Base-by-base conservation (phyloP, 2,113 vertebrate species). In the Mesitornis unicolor region DNA sequence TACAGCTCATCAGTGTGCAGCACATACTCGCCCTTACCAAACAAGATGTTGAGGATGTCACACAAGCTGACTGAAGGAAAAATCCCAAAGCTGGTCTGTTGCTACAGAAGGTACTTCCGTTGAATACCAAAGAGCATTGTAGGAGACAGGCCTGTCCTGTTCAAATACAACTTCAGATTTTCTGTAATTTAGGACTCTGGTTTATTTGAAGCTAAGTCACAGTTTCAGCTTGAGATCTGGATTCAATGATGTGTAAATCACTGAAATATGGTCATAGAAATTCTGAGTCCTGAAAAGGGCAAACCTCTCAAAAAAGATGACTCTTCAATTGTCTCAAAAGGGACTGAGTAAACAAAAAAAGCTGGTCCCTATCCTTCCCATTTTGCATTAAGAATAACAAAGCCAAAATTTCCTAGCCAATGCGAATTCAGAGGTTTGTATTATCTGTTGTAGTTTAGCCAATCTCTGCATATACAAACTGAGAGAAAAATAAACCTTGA, bases 1-100 rank as follows among this genome's bases (percentile, higher is more conserved):
- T 16, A 3, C 38, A 40, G 64, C 64, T 36, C 40, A 10, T 10
- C 8, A 13, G 38, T 1, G 1, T 5, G 18, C 42, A 18, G 31
- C 29, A 21, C 0, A 0, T 7, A 4, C 5, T 24, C 16, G 29
- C 26, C 26, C 8, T 24, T 31, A 11, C 43, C 20, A 16, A 38
- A 7, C 3, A 3, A 5, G 13, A 7, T 0, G 48, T 6, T 47
- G 22, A 1, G 24, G 45, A 43, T 33, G 3, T 18, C 59, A 8
- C 1, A 0, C 1, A 31, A 28, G 26, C 24, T 21, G 68, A 16
- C 31, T 15, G 33, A 67, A 68, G 18, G 18, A 57, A 45, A 19
- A 73, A 71, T 47, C 35, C 56, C 51, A 59, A 31, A 43, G 68
- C 65, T 43, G 16, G 28, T 48, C 45, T 86, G 50, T 29, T 60